A percentile compares a stretch with the other conserved stretches of the same genome.
Conservation (phyloP, 2,113 vertebrate species). For the Nanorana parkeri region DNA sequence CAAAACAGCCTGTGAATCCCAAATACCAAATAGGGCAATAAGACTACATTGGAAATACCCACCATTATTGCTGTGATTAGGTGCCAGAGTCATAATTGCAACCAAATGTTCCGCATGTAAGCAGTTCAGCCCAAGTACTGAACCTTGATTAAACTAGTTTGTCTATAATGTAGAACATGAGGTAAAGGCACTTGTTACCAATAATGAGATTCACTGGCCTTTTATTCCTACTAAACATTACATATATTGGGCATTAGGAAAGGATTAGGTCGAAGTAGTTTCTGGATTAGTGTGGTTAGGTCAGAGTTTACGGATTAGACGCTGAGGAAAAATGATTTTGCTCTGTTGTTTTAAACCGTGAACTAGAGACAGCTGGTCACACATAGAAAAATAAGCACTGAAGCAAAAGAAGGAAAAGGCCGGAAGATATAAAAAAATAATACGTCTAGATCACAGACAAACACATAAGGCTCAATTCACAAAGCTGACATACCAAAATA, state of each 20-base stretch:
- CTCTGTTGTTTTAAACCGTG: too few species aligned
- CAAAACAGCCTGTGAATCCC: constrained; percentile 58
- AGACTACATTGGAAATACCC: constrained; percentile 68
- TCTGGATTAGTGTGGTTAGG: constrained; percentile 16
- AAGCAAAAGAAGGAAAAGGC: too few species aligned
- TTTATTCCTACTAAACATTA: constrained; percentile 5
- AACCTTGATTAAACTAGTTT: constrained; percentile 53
- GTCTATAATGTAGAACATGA: constrained; percentile 46
- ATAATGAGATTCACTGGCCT: neutral
- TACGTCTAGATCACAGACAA: too few species aligned
- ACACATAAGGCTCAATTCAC: too few species aligned
- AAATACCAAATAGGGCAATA: constrained; percentile 73
- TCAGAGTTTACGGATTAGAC: constrained; percentile 6
- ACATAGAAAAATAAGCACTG: too few species aligned
- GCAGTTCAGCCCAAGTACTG: constrained; percentile 23
- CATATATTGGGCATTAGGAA: constrained; percentile 25
- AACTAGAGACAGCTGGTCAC: too few species aligned
- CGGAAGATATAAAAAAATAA: too few species aligned
- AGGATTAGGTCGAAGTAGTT: neutral
- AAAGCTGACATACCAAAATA: too few species aligned
- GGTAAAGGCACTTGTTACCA: constrained; percentile 23
- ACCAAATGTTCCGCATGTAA: constrained; percentile 56
- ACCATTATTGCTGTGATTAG: constrained; percentile 64
- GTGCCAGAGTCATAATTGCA: constrained; percentile 65
- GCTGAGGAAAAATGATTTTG: neutral